These are phyloP conservation scores for Propsilocerus akamusi DNA, from an alignment of 1,140 invertebrate species.

Conservation along the genomic window DNA sequence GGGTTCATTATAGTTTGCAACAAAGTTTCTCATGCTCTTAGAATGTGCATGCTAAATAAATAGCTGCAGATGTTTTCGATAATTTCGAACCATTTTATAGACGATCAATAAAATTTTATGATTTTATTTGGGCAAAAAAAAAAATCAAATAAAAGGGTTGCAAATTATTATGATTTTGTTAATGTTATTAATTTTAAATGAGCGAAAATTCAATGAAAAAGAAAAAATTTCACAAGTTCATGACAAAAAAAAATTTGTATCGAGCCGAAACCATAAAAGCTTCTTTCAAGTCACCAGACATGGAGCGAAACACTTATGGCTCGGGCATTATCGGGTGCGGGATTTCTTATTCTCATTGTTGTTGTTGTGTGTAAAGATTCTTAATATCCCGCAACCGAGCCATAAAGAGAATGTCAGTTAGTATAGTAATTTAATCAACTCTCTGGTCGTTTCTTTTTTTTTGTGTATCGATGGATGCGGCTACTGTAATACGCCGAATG, in stretches of 20 bases:
- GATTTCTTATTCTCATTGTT: too few species aligned
- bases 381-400: not conserved
- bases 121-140: too few species aligned
- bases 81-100: too few species aligned
- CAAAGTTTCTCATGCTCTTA: not conserved
- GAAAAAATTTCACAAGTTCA: too few species aligned
- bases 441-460: not conserved
- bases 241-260: too few species aligned
- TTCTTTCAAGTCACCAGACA: not conserved
- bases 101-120: too few species aligned
- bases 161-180: too few species aligned
- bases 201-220: too few species aligned
- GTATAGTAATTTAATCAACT: not conserved
- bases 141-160: too few species aligned
- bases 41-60: not conserved
- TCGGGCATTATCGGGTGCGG: not conserved
- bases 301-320: not conserved
- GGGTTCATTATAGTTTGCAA: not conserved
- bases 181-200: too few species aligned
- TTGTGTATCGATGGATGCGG: not conserved
- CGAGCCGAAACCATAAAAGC: not conserved
- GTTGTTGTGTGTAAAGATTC: not conserved
- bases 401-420: not conserved
- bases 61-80: not conserved
- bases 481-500: slow-evolving; percentile 1